Conservation (phyloP, 1,140 invertebrate genomes). For the Venturia canescens region DNA sequence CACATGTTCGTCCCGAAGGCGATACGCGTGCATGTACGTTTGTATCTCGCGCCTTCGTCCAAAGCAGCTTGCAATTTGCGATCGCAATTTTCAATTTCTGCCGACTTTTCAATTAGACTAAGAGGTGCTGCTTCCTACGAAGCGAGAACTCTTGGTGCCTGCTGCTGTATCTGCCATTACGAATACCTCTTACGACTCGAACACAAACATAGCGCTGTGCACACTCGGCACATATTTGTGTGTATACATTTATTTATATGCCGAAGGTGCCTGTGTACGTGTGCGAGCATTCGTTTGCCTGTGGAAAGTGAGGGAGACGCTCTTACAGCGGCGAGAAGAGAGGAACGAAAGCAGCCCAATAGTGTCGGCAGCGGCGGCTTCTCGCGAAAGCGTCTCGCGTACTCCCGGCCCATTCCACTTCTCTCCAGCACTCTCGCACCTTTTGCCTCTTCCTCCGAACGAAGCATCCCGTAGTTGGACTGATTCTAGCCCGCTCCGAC, state of each 20-base stretch:
- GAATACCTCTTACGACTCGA: constrained; percentile 32
- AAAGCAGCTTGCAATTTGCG: constrained; percentile 76
- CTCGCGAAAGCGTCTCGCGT: constrained; percentile 29
- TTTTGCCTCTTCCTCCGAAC: constrained; percentile 49
- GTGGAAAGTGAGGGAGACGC: not conserved
- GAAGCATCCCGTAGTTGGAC: constrained; percentile 45
- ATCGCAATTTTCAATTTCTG: constrained; percentile 78
- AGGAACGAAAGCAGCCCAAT: constrained; percentile 30
- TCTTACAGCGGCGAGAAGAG: not conserved
- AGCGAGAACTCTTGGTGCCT: constrained; percentile 41
- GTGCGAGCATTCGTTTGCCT: not conserved
- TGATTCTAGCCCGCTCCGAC: constrained; percentile 26
- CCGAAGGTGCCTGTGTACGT: not conserved
- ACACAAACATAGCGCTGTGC: not conserved
- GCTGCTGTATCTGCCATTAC: constrained; percentile 29
- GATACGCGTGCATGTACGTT: not conserved
- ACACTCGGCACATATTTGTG: not conserved
- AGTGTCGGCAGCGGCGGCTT: constrained; percentile 32
- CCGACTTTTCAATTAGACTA: constrained; percentile 78
- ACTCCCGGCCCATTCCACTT: not conserved
- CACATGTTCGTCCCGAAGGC: constrained; percentile 27
- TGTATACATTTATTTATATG: not conserved
- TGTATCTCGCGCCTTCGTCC: constrained; percentile 54
- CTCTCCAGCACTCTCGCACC: not conserved
- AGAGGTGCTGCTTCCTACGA: constrained; percentile 71